Evolutionary conservation across 1,140 invertebrate species (phyloP).

Genomic region (Neelides sp.): DNA sequence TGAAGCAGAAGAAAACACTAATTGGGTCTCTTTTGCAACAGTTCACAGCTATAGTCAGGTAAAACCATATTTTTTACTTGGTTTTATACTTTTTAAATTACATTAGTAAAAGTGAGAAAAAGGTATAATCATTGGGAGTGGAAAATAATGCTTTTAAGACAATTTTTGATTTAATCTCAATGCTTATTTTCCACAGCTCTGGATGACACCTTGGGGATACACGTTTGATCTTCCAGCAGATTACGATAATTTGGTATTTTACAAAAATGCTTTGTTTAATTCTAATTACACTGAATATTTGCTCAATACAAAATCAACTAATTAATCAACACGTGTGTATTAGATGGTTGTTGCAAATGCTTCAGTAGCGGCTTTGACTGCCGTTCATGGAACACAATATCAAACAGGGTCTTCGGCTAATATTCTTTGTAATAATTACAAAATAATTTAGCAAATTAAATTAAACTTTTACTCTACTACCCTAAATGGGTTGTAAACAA

Average conservation of each 20-base stretch:
- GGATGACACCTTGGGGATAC: slow-evolving; percentile 37
- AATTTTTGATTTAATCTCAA: slow-evolving; percentile 3
- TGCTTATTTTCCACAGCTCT: slow-evolving; percentile 20
- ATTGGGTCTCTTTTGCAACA: slow-evolving; percentile 20
- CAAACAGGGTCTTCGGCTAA: slow-evolving; percentile 32
- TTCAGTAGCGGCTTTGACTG: slow-evolving; percentile 16
- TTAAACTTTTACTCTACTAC: no score
- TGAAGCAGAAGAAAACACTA: no score
- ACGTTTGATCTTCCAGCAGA: slow-evolving; percentile 33
- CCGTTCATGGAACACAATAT: slow-evolving; percentile 31
- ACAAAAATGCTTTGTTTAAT: background rate
- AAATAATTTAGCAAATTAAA: no score
- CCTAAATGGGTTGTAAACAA: no score
- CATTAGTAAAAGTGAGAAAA: background rate
- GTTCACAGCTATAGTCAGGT: slow-evolving; percentile 29
- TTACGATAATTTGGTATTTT: slow-evolving; percentile 34
- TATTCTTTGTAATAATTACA: slow-evolving; percentile 35
- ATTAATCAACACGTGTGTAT: background rate
- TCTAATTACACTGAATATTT: background rate
- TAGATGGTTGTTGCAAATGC: slow-evolving; percentile 19
- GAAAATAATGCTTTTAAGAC: background rate
- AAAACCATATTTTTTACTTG: background rate
- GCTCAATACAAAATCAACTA: background rate
- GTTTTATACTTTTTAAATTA: slow-evolving; percentile 7
- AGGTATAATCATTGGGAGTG: background rate